These are phyloP conservation scores for Aythya fuligula DNA, from an alignment of 2,797 vertebrate genomes.

Conservation along the genomic window DNA sequence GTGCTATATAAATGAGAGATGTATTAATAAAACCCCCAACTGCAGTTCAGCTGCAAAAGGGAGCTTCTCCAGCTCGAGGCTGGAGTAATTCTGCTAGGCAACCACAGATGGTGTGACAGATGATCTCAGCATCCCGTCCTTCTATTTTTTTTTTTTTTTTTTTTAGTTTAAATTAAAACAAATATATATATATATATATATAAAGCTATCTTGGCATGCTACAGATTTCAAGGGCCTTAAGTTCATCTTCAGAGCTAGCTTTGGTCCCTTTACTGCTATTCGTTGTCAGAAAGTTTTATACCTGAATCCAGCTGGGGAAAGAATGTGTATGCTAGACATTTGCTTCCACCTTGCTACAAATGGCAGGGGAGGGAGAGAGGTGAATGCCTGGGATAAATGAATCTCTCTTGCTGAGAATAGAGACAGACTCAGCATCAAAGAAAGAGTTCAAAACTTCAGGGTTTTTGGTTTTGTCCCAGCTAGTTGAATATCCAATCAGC, in stretches of 20 bases:
- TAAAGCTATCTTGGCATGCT: constrained; percentile 62
- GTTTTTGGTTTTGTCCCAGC: background rate
- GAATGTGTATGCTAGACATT: constrained; percentile 64
- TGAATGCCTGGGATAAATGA: constrained; percentile 17
- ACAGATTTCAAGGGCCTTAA: constrained; percentile 68
- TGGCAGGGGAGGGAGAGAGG: constrained; percentile 28
- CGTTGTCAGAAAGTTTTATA: constrained; percentile 75
- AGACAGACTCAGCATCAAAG: background rate
- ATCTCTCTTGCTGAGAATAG: background rate
- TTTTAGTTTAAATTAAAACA: constrained; percentile 72
- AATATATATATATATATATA: constrained; percentile 49
- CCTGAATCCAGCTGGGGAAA: constrained; percentile 63
- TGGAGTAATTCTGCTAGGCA: constrained; percentile 70
- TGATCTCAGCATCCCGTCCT: constrained; percentile 73
- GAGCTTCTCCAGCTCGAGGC: constrained; percentile 66
- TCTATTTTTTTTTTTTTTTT: constrained; percentile 40
- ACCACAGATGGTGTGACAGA: constrained; percentile 78
- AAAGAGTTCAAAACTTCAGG: background rate
- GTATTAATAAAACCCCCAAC: constrained; percentile 72
- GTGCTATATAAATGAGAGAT: constrained; percentile 75
- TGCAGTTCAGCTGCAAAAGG: constrained; percentile 67
- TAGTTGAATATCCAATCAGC: background rate
- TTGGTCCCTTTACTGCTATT: constrained; percentile 69
- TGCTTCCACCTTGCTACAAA: constrained; percentile 68
- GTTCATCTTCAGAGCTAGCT: constrained; percentile 65